phyloP scores from a whole-genome alignment of 2,797 vertebrate species.

The Rhinatrema bivittatum region DNA sequence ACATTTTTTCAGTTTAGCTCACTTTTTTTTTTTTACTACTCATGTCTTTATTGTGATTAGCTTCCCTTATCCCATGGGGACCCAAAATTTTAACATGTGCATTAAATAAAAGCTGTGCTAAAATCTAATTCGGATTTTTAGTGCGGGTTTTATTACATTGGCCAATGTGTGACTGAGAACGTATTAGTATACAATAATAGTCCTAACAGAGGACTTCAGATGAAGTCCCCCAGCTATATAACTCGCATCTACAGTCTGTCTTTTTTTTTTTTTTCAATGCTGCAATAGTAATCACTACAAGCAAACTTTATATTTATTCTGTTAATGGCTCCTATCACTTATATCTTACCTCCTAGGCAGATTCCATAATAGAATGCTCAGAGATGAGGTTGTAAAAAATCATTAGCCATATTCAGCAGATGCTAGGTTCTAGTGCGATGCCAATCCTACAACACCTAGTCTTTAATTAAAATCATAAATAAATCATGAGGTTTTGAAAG shows the following conservation, averaged over 20 bases:
- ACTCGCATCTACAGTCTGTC: background rate
- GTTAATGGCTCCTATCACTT: constrained; percentile 14
- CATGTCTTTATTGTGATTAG: too few species aligned
- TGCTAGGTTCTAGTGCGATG: constrained; percentile 20
- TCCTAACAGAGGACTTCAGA: background rate
- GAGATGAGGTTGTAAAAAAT: constrained; percentile 37
- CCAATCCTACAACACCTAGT: constrained; percentile 29
- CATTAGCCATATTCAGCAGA: constrained; percentile 18
- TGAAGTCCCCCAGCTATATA: background rate
- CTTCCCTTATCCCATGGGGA: too few species aligned
- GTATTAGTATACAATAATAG: background rate
- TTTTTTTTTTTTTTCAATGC: background rate
- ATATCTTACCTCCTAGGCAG: constrained; percentile 1
- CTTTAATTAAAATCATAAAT: constrained; percentile 47
- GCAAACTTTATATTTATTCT: constrained; percentile 13
- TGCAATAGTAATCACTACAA: constrained; percentile 8
- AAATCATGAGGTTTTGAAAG: constrained; percentile 36
- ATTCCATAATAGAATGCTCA: constrained; percentile 31
- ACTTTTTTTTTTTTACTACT: too few species aligned
- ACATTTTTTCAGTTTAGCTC: too few species aligned
- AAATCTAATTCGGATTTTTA: too few species aligned
- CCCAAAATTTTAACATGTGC: too few species aligned
- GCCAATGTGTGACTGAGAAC: too few species aligned
- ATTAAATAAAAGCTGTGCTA: too few species aligned
- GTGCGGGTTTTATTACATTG: too few species aligned